Evolutionary conservation across 2,888 invertebrate genomes (phyloP).

Genomic region (Microplitis deprimator): DNA sequence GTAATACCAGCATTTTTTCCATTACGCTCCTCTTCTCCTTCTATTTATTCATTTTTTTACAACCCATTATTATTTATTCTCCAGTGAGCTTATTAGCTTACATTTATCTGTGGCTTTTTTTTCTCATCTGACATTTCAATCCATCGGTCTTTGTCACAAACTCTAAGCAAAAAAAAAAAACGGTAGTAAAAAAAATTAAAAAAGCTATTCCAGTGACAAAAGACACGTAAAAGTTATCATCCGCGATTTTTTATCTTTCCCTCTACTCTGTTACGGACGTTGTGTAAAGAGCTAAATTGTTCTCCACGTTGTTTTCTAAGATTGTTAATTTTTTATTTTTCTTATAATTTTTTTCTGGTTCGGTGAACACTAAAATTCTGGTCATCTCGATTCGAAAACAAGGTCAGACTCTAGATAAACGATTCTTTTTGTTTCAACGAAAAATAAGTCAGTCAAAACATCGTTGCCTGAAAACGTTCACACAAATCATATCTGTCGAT

Average conservation of each 20-base stretch:
- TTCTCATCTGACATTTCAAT: slow-evolving; percentile 15
- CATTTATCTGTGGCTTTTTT: slow-evolving; percentile 16
- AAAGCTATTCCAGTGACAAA: neutral
- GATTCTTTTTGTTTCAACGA: neutral
- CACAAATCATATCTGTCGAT: neutral
- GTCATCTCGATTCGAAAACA: neutral
- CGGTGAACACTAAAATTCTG: slow-evolving; percentile 17
- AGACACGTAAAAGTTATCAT: neutral
- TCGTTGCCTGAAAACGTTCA: neutral
- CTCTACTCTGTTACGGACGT: neutral
- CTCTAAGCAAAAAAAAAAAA: neutral
- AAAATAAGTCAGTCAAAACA: too few species aligned
- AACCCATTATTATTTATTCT: slow-evolving; percentile 28
- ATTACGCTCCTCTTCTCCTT: neutral
- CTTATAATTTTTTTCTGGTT: slow-evolving; percentile 8
- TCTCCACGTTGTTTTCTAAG: slow-evolving; percentile 10
- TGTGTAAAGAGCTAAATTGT: slow-evolving; percentile 23
- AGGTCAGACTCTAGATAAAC: neutral
- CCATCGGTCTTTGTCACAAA: neutral
- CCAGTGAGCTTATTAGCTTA: slow-evolving; percentile 3
- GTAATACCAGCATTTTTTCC: neutral
- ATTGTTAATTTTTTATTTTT: slow-evolving; percentile 5
- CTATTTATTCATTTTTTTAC: slow-evolving; percentile 18
- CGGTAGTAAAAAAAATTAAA: neutral
- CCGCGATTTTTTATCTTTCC: neutral